Evolutionary conservation across 1,140 invertebrate genomes (phyloP), one percentile per base, ranked within the genome.

Genomic region (Pseudomyrmex flavicornis): DNA sequence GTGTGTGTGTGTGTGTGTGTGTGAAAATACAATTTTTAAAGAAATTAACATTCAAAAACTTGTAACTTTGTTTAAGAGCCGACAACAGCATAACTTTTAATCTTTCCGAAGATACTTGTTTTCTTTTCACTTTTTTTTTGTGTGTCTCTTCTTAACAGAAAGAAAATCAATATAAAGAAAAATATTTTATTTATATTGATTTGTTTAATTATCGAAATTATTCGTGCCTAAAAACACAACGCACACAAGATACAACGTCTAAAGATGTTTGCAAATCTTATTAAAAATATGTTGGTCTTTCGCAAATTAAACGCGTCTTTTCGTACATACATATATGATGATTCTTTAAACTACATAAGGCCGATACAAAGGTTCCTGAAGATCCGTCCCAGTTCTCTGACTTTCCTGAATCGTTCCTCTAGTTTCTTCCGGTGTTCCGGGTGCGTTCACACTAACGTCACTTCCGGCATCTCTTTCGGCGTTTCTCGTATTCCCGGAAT

Each of bases 301-400:
- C 26, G 46, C 44, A 13, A 13, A 7, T 74, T 61, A 52, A 75
- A 62, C 56, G 20, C 13, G 70, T 15, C 56, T 50, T 54, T 35
- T 35, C 5, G 35, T 5, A 35, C 5, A 35, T 35, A 22, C 1
- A 22, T 22, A 22, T 22, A 26, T 13, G 2, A 52, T 12, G 44
- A 2, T 58, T 8, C 46, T 88, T 93, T 93, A 94, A 85, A 93
- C 93, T 62, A 94, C 93, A 72, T 94, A 94, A 69, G 94, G 94
- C 66, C 94, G 92, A 87, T 94, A 94, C 48, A 94, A 90, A 3
- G 92, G 90, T 85, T 94, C 94, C 74, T 94, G 94, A 76, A 94
- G 89, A 48, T 94, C 93, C 22, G 84, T 87, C 8, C 91, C 83
- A 46, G 82, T 91, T 73, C 91, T 91, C 2, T 91, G 88, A 59